A percentile compares a stretch with the other conserved stretches of the same genome.
Evolutionary conservation across 2,797 vertebrate genomes (phyloP).

Genomic region (Carcharodon carcharias): DNA sequence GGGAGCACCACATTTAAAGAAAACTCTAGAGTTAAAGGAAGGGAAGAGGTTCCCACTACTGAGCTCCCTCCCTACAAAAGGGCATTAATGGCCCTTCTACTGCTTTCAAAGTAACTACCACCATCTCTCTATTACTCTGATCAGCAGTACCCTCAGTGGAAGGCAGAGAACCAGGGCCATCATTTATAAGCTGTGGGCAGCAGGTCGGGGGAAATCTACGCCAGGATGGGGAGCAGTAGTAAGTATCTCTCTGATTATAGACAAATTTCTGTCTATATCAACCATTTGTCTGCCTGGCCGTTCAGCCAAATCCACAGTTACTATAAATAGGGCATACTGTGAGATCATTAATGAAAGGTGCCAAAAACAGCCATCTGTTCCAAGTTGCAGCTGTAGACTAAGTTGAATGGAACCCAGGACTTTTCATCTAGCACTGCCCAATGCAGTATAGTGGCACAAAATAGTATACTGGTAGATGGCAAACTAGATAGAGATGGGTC

Average conservation of each 20-base stretch:
- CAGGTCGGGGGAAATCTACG: neutral
- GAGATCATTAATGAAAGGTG: neutral
- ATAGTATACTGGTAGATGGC: neutral
- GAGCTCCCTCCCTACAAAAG: neutral
- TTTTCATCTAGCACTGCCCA: neutral
- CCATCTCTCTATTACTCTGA: neutral
- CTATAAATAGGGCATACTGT: neutral
- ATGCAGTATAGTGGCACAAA: neutral
- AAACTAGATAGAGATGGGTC: neutral
- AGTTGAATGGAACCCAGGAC: neutral
- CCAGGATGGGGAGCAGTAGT: neutral
- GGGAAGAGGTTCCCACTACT: too few species aligned
- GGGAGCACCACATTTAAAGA: neutral
- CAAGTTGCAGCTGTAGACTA: neutral
- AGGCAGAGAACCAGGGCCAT: neutral
- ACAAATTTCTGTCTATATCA: neutral
- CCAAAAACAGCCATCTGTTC: neutral
- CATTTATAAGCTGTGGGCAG: neutral
- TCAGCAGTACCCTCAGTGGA: neutral
- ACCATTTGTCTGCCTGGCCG: neutral
- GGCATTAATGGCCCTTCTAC: neutral
- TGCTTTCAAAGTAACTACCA: neutral
- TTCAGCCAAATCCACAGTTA: neutral
- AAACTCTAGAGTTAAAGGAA: neutral
- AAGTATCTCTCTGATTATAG: neutral